Evolutionary conservation across 1,140 invertebrate species (phyloP).

Genomic region (Drosophila sechellia): DNA sequence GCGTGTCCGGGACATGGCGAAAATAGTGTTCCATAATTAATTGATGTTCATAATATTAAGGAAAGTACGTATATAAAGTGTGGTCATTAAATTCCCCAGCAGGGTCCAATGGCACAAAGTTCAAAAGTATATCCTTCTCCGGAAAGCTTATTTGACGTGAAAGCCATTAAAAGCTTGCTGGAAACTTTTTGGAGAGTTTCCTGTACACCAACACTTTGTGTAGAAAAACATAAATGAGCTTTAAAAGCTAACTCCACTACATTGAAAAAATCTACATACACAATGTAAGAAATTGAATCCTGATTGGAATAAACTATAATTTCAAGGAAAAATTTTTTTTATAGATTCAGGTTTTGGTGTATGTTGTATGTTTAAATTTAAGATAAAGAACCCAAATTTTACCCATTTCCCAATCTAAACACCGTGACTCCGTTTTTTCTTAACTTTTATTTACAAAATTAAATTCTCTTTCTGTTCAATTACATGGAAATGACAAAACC

Average conservation of each 20-base stretch:
- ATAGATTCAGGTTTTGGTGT: no score
- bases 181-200: slow-evolving; percentile 1
- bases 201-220: not conserved
- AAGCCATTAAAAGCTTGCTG: not conserved
- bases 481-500: slow-evolving; percentile 56
- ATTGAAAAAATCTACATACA: not conserved
- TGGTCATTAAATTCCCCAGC: slow-evolving; percentile 19
- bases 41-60: slow-evolving; percentile 45
- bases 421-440: slow-evolving; percentile 56
- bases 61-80: slow-evolving; percentile 20
- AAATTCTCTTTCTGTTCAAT: slow-evolving; percentile 61
- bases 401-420: slow-evolving; percentile 8
- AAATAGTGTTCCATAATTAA: slow-evolving; percentile 64
- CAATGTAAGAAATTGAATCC: not conserved
- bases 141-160: not conserved
- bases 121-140: not conserved
- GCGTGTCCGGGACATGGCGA: slow-evolving; percentile 43
- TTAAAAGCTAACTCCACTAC: not conserved
- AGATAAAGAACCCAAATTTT: not conserved
- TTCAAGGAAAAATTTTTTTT: no score
- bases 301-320: no score
- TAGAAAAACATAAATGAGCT: not conserved
- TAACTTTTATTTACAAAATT: slow-evolving; percentile 81
- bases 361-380: no score
- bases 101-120: slow-evolving; percentile 15